phyloP scores from a whole-genome alignment of 2,113 vertebrate genomes.

The Osmerus mordax region DNA sequence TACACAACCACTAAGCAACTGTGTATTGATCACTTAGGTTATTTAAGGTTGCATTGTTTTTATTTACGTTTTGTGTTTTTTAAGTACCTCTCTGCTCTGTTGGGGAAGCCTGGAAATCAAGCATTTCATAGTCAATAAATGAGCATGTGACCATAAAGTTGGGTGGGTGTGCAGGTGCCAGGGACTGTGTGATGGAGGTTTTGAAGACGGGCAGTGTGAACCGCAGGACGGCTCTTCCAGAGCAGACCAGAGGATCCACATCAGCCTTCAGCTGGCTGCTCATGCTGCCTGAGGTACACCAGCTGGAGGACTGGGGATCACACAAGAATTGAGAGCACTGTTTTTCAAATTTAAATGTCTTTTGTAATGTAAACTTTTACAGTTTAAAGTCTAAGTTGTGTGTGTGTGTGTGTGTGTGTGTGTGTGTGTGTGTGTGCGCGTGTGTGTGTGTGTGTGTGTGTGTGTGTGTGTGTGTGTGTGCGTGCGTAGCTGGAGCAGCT shows the following conservation, averaged over 20 bases:
- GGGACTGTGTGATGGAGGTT: constrained; percentile 72
- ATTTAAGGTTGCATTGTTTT: not conserved
- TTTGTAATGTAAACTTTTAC: not conserved
- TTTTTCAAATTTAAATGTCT: not conserved
- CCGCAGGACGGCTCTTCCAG: constrained; percentile 63
- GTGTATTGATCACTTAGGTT: not conserved
- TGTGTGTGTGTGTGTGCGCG: constrained; percentile 13
- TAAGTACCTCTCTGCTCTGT: too few species aligned
- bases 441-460: constrained; percentile 8
- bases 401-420: constrained; percentile 7
- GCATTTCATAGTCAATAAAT: too few species aligned
- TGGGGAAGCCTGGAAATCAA: too few species aligned
- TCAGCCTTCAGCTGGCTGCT: constrained; percentile 74
- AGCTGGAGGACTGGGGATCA: not conserved
- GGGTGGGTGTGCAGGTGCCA: constrained; percentile 68
- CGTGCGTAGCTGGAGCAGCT: constrained; percentile 77
- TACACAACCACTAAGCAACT: too few species aligned
- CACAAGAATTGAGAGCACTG: too few species aligned
- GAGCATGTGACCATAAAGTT: too few species aligned
- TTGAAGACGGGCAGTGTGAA: constrained; percentile 64
- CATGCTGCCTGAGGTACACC: constrained; percentile 81
- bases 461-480: constrained; percentile 6
- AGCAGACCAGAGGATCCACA: constrained; percentile 45
- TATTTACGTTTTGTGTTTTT: too few species aligned
- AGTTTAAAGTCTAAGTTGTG: not conserved